Conservation (phyloP, 2,888 invertebrate species). For the Nephrotoma appendiculata region DNA sequence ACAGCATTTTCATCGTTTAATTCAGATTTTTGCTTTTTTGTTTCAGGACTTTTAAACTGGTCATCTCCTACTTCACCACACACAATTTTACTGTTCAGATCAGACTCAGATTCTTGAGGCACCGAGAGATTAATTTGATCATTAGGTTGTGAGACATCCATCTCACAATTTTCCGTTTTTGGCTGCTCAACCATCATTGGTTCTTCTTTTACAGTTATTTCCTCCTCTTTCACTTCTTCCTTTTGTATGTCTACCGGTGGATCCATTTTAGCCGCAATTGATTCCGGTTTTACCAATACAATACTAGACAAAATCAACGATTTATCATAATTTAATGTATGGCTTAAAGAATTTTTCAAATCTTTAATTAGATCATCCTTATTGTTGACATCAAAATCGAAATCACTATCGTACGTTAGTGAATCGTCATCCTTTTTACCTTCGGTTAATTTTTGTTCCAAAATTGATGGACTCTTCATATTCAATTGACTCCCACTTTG, state of each 20-base stretch:
- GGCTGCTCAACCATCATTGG: background rate
- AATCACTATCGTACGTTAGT: background rate
- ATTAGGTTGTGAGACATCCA: background rate
- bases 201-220: background rate
- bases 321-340: slow-evolving; percentile 15
- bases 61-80: background rate
- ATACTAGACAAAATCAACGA: slow-evolving; percentile 9
- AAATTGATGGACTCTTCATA: slow-evolving; percentile 46
- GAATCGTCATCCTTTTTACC: slow-evolving; percentile 30
- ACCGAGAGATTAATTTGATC: background rate
- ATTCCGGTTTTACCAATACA: slow-evolving; percentile 9
- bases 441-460: slow-evolving; percentile 53
- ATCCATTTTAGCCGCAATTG: slow-evolving; percentile 1
- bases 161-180: background rate
- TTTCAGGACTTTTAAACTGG: background rate
- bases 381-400: background rate
- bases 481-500: slow-evolving; percentile 34
- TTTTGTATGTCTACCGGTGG: background rate
- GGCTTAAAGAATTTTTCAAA: slow-evolving; percentile 12
- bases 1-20: background rate
- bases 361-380: slow-evolving; percentile 6
- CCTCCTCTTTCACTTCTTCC: background rate
- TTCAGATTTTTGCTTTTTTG: background rate
- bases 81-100: background rate
- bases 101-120: background rate